Conservation (phyloP, 2,797 vertebrate species). For the Hephaestus fuliginosus region DNA sequence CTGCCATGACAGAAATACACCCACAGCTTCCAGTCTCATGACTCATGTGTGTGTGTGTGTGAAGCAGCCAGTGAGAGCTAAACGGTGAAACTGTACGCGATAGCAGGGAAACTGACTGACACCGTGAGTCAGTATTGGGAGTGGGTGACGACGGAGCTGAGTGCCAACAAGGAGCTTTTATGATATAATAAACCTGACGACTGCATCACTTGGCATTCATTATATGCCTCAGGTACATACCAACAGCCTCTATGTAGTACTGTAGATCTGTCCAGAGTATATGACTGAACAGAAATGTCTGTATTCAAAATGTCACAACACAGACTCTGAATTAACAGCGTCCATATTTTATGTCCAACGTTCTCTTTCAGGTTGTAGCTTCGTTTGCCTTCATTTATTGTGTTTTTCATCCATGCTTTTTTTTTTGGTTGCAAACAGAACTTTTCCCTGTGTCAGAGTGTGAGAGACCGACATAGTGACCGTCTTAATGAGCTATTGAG, state of each 20-base stretch:
- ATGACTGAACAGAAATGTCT: neutral
- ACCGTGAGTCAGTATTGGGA: slow-evolving; percentile 54
- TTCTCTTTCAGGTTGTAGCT: neutral
- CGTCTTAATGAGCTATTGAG: slow-evolving; percentile 46
- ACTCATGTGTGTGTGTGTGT: slow-evolving; percentile 20
- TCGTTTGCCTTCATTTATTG: neutral
- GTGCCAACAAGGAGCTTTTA: slow-evolving; percentile 67
- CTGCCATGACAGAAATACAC: slow-evolving; percentile 42
- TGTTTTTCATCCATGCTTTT: neutral
- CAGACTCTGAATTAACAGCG: neutral
- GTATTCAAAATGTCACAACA: slow-evolving; percentile 30
- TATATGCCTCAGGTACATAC: slow-evolving; percentile 34
- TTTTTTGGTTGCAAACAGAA: neutral
- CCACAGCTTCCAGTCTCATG: slow-evolving; percentile 45
- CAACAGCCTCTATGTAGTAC: slow-evolving; percentile 19
- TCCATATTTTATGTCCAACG: neutral
- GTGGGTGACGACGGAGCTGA: slow-evolving; percentile 47
- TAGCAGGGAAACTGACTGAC: slow-evolving; percentile 37
- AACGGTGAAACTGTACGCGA: slow-evolving; percentile 37
- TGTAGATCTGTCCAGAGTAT: slow-evolving; percentile 19
- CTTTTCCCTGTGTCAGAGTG: neutral
- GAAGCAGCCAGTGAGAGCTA: slow-evolving; percentile 29
- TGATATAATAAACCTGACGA: slow-evolving; percentile 62
- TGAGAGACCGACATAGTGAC: slow-evolving; percentile 9
- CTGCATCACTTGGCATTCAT: slow-evolving; percentile 68